Evolutionary conservation across 1,140 invertebrate species (phyloP).

Genomic region (Halotydeus destructor): DNA sequence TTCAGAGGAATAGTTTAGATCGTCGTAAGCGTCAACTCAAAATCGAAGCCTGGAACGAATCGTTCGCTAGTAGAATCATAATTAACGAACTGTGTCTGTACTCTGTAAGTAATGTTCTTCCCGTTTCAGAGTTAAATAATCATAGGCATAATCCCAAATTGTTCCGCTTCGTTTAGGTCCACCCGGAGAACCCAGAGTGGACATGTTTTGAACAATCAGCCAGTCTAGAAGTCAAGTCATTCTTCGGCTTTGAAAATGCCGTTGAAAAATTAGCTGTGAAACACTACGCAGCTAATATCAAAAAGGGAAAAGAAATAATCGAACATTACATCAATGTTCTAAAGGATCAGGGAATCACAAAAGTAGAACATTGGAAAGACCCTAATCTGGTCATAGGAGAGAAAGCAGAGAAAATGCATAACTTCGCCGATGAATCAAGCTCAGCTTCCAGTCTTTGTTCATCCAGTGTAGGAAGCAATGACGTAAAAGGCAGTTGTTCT

Average conservation of each 20-base stretch:
- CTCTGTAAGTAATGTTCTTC: conserved; percentile 60
- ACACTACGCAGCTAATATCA: conserved; percentile 77
- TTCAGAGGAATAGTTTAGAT: conserved; percentile 76
- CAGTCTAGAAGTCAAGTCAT: conserved; percentile 80
- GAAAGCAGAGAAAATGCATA: too few relatives aligned
- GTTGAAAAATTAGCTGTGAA: conserved; percentile 94
- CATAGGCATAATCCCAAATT: too few relatives aligned
- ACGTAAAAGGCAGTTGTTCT: too few relatives aligned
- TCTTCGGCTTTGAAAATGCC: conserved; percentile 84
- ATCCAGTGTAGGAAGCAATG: too few relatives aligned
- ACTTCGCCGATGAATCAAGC: too few relatives aligned
- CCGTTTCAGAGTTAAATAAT: too few relatives aligned
- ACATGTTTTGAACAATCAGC: conserved; percentile 92
- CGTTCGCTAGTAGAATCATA: conserved; percentile 57
- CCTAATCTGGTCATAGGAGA: too few relatives aligned
- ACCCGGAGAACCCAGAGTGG: conserved; percentile 83
- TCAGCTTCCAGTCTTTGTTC: too few relatives aligned
- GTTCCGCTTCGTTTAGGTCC: too few relatives aligned
- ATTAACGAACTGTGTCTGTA: conserved; percentile 83
- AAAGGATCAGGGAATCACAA: conserved; percentile 56
- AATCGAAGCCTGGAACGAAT: conserved; percentile 87
- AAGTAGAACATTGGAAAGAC: too few relatives aligned
- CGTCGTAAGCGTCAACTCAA: conserved; percentile 49
- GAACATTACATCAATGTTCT: conserved; percentile 71
- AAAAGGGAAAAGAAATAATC: conserved; percentile 88